Base-by-base conservation (phyloP, 2,113 vertebrate genomes). In the Mobula hypostoma region DNA sequence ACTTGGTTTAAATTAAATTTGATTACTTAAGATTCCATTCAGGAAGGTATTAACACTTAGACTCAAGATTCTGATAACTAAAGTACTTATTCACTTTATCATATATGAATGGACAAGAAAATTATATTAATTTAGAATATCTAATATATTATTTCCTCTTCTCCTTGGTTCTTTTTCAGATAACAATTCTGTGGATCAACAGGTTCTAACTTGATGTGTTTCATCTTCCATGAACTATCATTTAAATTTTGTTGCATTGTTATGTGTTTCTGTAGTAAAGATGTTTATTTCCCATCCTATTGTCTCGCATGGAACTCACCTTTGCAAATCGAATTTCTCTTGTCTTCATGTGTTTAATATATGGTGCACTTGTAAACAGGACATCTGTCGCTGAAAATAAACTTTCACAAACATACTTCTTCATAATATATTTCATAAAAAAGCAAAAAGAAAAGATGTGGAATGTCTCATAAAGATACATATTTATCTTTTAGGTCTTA, bases 131-230 rank as follows among this genome's bases (percentile, higher is more conserved):
- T 94, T 94, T 94, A 94, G 94, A 95, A 94, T 94, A 93, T 94
- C n/a, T 98, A 97, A 98, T 95, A 92, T 93, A 74, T 95, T 9
- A 96, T 96, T 96, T 95, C 95, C 95, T 96, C 95, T 96, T 98
- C 95, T 98, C 97, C 97, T 96, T 94, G 96, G 96, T 97, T 97
- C 98, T 98, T 95, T 97, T 98, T 96, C 98, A 99, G 99, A 99
- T 96, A 98, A 96, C 98, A 96, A 95, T 97, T 98, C 97, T 98
- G 96, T 98, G 98, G 98, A 99, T 96, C 96, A 98, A 97, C 98
- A 99, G 99, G 99, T 99, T 98, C 97, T 95, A 95, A 97, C 96
- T 97, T 97, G 94, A 94, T 96, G 91, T 95, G 96, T 79, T 77
- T 96, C 72, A 14, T 96, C 88, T 97, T 97, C 95, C 94, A 95